Conservation (phyloP, 2,797 vertebrate genomes). For the Hippoglossus hippoglossus region DNA sequence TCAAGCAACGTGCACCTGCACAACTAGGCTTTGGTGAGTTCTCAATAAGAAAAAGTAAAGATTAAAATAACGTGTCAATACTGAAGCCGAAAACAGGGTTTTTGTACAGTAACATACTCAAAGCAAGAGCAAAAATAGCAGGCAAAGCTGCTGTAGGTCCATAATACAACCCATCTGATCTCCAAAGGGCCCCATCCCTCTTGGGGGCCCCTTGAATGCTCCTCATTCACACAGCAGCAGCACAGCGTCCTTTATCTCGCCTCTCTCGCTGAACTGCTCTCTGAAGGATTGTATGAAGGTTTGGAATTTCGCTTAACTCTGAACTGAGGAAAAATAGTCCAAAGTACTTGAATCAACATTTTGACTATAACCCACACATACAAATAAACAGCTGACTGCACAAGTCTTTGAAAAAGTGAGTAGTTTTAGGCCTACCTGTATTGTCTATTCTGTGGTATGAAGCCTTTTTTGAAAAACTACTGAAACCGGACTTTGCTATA, state of each 20-base stretch:
- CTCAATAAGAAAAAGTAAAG: neutral
- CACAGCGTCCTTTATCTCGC: constrained; percentile 21
- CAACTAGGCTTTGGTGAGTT: neutral
- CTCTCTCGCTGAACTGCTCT: constrained; percentile 20
- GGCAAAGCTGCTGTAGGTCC: neutral
- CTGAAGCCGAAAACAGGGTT: neutral
- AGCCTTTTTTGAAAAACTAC: neutral
- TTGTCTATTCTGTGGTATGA: neutral
- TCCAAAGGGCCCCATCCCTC: constrained; percentile 47
- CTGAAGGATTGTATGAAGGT: constrained; percentile 19
- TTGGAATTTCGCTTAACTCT: neutral
- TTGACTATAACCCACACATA: neutral
- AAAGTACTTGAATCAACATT: neutral
- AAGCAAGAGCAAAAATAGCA: neutral
- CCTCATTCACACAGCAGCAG: constrained; percentile 50
- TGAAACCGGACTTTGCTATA: too few relatives aligned
- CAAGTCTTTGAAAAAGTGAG: neutral
- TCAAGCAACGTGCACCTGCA: neutral
- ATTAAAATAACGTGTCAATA: neutral
- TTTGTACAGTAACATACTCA: neutral
- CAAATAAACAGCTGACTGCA: too few relatives aligned
- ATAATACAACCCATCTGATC: constrained; percentile 14
- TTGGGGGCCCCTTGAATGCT: constrained; percentile 41
- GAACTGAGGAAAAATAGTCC: neutral
- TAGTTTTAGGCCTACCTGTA: too few relatives aligned